Evolutionary conservation across 2,888 invertebrate genomes (phyloP), one percentile per base, ranked within the genome.

Genomic region (Phyllotreta striolata): DNA sequence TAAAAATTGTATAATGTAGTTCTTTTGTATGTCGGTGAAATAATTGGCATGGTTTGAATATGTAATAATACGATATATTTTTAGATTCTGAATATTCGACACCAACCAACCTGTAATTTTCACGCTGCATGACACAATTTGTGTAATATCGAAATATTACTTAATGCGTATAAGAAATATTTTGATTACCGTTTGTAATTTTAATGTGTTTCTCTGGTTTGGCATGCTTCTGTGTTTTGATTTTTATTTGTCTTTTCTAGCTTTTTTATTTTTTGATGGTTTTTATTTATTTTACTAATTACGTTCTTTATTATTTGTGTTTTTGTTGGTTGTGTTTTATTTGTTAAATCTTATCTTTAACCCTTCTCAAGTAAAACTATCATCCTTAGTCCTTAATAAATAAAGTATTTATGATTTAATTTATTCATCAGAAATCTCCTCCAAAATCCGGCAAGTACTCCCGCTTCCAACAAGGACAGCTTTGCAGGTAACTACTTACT

Each of bases 381-480:
- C 4, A 24, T 24, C 24, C 4, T 24, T 24, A 24, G 4, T 47
- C n/a, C n/a, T n/a, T n/a, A n/a, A n/a, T n/a, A n/a, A n/a, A n/a
- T 58, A 55, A 62, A 46, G 60, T 57, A 58, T 69, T 69, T 70
- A 66, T 66, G 73, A n/a, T 66, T 70, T 66, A 72, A 71, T 72
- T 74, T 73, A 73, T 75, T 75, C 24, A 24, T 24, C 24, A 81
- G 78, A 83, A 84, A 78, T 81, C 84, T 74, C 82, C 84, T 73
- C 83, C 86, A 71, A 85, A 86, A 78, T 83, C 84, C n/a, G 10
- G 43, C 63, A 39, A 64, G 85, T 77, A 85, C 86, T 70, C 85
- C 87, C n/a, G 71, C 81, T 87, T 72, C 85, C 86, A 70, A 85
- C 87, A 73, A 86, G 87, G 83, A 85, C 86, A 78, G 86, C 87